Conservation (phyloP, 2,888 invertebrate species). For the Drosophila recens region DNA sequence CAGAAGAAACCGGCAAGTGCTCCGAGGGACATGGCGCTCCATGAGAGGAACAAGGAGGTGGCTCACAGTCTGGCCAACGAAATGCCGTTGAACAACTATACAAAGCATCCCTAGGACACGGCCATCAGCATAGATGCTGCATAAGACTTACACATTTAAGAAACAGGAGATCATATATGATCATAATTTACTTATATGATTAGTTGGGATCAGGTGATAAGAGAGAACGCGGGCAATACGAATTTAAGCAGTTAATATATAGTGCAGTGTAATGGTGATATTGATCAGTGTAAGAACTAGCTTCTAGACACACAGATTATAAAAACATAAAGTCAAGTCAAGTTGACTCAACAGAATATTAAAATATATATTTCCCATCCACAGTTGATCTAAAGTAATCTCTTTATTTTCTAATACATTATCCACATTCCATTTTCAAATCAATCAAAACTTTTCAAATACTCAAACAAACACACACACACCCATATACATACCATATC, state of each 20-base stretch:
- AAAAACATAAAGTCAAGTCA: background rate
- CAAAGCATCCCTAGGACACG: slow-evolving; percentile 84
- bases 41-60: slow-evolving; percentile 83
- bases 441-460: slow-evolving; percentile 52
- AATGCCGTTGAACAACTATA: slow-evolving; percentile 84
- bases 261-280: slow-evolving; percentile 62
- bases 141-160: slow-evolving; percentile 44
- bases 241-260: slow-evolving; percentile 42
- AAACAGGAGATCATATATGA: background rate
- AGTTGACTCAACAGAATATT: background rate
- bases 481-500: slow-evolving; percentile 12
- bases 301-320: slow-evolving; percentile 11
- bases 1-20: slow-evolving; percentile 83
- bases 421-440: slow-evolving; percentile 39
- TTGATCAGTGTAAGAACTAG: slow-evolving; percentile 43
- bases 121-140: slow-evolving; percentile 67
- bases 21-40: slow-evolving; percentile 80
- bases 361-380: background rate
- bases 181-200: slow-evolving; percentile 16
- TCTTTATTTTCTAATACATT: slow-evolving; percentile 28
- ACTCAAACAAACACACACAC: slow-evolving; percentile 17
- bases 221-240: slow-evolving; percentile 55
- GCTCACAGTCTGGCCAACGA: slow-evolving; percentile 82
- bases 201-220: slow-evolving; percentile 51
- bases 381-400: slow-evolving; percentile 20